Base-by-base conservation (phyloP, 1,140 invertebrate genomes). In the Drosophila seguyi region DNA sequence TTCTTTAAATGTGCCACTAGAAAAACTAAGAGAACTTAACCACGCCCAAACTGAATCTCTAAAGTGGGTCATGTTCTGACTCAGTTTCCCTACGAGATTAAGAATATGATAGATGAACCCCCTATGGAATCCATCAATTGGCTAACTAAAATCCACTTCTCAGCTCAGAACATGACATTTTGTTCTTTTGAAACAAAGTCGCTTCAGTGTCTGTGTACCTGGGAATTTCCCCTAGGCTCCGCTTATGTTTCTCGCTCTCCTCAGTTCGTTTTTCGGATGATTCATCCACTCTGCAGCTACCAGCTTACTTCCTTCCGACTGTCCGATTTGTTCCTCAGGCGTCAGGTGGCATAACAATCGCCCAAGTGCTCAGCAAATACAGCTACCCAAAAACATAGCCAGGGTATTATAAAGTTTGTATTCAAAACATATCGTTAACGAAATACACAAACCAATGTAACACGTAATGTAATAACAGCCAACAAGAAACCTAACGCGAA, bases 341-440 rank as follows among this genome's bases (percentile, higher is more conserved):
- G 72, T 72, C 25, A 53, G 58, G 52, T 69, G 67, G 69, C 80
- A 81, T 25, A 10, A 36, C 14, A 48, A 57, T 55, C 42, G 62
- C 57, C 77, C 65, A 81, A 74, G 60, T 79, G 75, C 81, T 81
- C 73, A 69, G 73, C 31, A 75, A 58, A 47, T 45, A 38, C 55
- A 84, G 65, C 81, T 84, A 80, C 56, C 84, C 62, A 58, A 61
- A 72, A 52, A 68, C 65, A 88, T 84, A 90, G 72, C 65, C 84
- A 80, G 84, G 85, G 74, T 84, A 80, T 85, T 84, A 84, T 78
- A 88, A 88, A 71, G 81, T 90, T 88, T 84, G 85, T 88, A 90
- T 88, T 90, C 84, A 80, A 84, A 73, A 88, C 84, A 88, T 88
- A 88, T 88, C 84, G 84, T 90, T 88, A 90, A 84, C 79, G 73